These are phyloP conservation scores for Eristalis tenax DNA, from an alignment of 2,888 invertebrate genomes.

Conservation along the genomic window DNA sequence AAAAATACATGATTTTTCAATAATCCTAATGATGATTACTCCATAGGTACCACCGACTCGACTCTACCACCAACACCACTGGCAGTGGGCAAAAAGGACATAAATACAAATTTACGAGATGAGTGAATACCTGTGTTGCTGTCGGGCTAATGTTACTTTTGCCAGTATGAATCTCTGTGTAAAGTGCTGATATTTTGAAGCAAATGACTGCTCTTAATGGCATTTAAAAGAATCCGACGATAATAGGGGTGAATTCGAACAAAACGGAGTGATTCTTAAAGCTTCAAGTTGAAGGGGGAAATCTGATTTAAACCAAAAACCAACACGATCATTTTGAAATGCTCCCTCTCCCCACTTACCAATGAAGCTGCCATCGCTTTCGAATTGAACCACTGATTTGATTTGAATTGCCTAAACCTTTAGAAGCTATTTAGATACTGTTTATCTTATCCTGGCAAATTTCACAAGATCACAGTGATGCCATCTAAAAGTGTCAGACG, in stretches of 20 bases:
- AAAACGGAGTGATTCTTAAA: neutral
- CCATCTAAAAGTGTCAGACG: neutral
- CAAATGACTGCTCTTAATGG: constrained; percentile 51
- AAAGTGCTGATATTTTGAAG: constrained; percentile 29
- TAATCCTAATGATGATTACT: constrained; percentile 72
- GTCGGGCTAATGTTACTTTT: constrained; percentile 24
- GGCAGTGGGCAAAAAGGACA: constrained; percentile 62
- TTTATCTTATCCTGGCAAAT: neutral
- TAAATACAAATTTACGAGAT: constrained; percentile 66
- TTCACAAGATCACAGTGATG: neutral
- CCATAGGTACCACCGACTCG: constrained; percentile 26
- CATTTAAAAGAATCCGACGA: neutral
- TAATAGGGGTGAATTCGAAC: neutral
- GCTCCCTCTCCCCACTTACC: neutral
- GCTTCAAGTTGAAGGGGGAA: neutral
- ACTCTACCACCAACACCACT: neutral
- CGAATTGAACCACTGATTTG: neutral
- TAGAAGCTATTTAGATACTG: neutral
- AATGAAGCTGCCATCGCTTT: neutral
- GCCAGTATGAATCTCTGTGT: constrained; percentile 8
- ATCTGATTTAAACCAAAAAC: too few species aligned
- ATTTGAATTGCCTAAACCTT: neutral
- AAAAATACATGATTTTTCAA: constrained; percentile 72
- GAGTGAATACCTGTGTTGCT: constrained; percentile 68
- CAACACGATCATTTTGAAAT: too few species aligned